Evolutionary conservation across 2,888 invertebrate species (phyloP), one percentile per base, ranked within the genome.

Genomic region (Zele albiditarsus): DNA sequence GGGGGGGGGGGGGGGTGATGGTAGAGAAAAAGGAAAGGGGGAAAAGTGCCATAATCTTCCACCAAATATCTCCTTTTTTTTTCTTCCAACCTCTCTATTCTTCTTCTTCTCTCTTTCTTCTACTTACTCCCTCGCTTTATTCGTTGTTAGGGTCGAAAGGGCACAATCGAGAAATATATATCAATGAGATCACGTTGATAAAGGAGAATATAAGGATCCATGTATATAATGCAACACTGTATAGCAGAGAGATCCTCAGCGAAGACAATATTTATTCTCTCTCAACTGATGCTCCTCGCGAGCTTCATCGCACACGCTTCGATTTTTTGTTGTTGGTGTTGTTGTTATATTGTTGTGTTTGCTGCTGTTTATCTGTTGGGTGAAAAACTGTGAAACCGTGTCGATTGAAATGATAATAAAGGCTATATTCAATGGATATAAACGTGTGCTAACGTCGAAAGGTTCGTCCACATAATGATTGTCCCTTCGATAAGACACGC

Each of bases 401-500:
- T 77, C 74, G 75, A 79, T 79, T 71, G 23, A 74, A 68, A 69
- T 69, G 74, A 79, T 77, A 77, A 53, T 53, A 53, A 53, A 53
- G 20, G 53, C 53, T 20, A 53, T 8, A 53, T 53, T 20, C 20
- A 53, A 53, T 53, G 53, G 53, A 53, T 20, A 53, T 20, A 53
- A 53, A 20, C 53, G 53, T 20, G 53, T 53, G 20, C 53, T n/a
- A 46, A 28, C 65, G 42, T 53, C 65, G 53, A 71, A 58, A 67
- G 68, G 27, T 74, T 74, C 76, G 74, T 71, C 27, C 60, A 62
- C 63, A 58, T 69, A 57, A 60, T 57, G 78, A 78, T 78, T 70
- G 78, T 57, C 73, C 60, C 63, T 60, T 42, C 71, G 80, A 81
- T 80, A 53, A 79, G 73, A 72, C 77, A 71, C 76, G 74, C 80